Base-by-base conservation (phyloP, 2,888 invertebrate species). In the Xestia rhomboidea region DNA sequence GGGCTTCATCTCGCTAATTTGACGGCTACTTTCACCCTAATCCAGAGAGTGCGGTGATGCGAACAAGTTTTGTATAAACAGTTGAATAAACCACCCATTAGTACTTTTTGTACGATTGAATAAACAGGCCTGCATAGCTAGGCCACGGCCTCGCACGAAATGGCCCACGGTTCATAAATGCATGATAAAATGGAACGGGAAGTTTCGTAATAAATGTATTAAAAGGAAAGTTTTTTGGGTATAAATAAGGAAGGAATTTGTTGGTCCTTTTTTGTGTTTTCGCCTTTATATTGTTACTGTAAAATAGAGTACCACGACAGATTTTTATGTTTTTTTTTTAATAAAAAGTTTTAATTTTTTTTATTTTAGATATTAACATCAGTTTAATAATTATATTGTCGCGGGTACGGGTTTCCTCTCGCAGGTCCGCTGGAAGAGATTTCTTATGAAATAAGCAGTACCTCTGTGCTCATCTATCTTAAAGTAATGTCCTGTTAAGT, bases 1-100 rank as follows among this genome's bases (percentile, higher is more conserved):
- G 46, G 69, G 73, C 73, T 27, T 75, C 82, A 74, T 85, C 85
- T 68, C 54, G 79, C 79, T 85, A 84, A 84, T 84, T 84, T 76
- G 84, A 66, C 73, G 66, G 76, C 70, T 71, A 76, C 68, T 85
- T 79, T 70, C 30, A 67, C 71, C 74, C 79, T 73, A 83, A 86
- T 83, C 74, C 73, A 13, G 68, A 66, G 70, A 87, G 79, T 81
- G 87, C 83, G 87, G 76, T 72, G 74, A 66, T 69, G 81, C 76
- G 73, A 67, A 46, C 34, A 68, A 84, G 77, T 73, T 78, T 64
- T 72, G 88, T 85, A 77, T 81, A 84, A 87, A 83, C 85, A 71
- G 81, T 76, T 76, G 80, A 82, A 87, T 87, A 85, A 85, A 88
- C 74, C 68, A n/a, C 7, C 71, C 79, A 79, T 87, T 88, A 88